Conservation (phyloP, 2,113 vertebrate species). For the Numenius arquata region DNA sequence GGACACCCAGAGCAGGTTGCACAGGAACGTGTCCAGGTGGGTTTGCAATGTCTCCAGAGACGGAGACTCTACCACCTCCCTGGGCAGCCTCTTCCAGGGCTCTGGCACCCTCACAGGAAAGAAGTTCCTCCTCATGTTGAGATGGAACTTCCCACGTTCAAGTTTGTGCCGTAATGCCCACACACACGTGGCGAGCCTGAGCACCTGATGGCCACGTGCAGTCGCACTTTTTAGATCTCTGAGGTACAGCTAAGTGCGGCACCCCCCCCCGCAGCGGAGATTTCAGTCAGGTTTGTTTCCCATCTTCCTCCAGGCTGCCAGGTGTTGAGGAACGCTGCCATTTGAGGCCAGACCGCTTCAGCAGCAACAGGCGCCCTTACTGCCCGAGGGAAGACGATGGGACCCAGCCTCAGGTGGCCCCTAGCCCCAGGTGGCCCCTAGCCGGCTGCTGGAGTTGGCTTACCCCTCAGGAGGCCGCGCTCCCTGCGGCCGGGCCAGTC, state of each 20-base stretch:
- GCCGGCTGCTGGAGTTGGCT: neutral
- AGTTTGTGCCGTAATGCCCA: too few species aligned
- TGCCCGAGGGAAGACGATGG: too few species aligned
- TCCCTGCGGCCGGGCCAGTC: neutral
- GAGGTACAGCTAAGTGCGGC: too few species aligned
- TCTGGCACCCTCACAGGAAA: too few species aligned
- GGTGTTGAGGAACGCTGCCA: fast-evolving
- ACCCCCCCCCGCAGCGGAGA: fast-evolving
- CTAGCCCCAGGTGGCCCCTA: neutral
- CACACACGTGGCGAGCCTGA: too few species aligned
- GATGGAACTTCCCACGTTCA: too few species aligned
- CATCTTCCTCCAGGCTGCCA: neutral
- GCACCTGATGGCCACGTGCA: fast-evolving
- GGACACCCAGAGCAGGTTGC: too few species aligned
- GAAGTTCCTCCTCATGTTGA: too few species aligned
- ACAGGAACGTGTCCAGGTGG: too few species aligned
- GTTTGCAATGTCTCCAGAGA: too few species aligned
- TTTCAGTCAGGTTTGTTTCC: neutral
- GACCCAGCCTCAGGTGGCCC: neutral
- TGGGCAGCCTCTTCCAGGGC: too few species aligned
- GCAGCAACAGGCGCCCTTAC: neutral
- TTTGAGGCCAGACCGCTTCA: fast-evolving
- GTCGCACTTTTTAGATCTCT: fast-evolving
- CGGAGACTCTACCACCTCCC: too few species aligned
- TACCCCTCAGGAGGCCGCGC: fast-evolving